Evolutionary conservation across 1,140 invertebrate species (phyloP).

Genomic region (Drosophila bocki): DNA sequence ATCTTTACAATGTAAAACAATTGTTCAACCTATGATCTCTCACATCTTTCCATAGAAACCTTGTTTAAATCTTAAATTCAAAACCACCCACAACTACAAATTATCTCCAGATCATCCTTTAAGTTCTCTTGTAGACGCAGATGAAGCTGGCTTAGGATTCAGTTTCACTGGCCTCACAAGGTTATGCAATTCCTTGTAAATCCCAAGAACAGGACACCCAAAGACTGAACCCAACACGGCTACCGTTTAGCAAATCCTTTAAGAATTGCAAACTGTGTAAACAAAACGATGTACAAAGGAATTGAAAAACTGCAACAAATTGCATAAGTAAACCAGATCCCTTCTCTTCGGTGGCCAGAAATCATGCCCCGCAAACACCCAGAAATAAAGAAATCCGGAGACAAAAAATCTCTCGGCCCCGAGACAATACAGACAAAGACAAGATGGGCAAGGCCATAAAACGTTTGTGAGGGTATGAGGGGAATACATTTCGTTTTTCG

Average conservation of each 20-base stretch:
- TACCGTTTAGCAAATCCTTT: conserved; percentile 52
- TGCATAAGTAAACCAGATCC: conserved; percentile 71
- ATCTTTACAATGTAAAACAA: not conserved
- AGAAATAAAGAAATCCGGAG: conserved; percentile 20
- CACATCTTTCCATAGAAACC: conserved; percentile 7
- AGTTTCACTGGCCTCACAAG: conserved; percentile 18
- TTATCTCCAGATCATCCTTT: conserved; percentile 10
- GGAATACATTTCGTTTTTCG: conserved; percentile 73
- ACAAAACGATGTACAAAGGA: conserved; percentile 38
- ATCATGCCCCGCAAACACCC: conserved; percentile 63
- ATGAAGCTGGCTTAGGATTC: not conserved
- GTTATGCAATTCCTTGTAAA: conserved; percentile 57
- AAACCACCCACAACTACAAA: not conserved
- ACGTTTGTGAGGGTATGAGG: conserved; percentile 51
- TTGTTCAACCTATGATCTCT: not conserved
- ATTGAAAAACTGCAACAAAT: conserved; percentile 71
- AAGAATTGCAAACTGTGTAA: conserved; percentile 39
- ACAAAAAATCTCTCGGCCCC: conserved; percentile 21
- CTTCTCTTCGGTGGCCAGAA: conserved; percentile 54
- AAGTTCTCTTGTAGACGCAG: not conserved
- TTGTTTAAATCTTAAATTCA: not conserved
- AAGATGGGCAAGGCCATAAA: conserved; percentile 63
- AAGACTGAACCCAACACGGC: conserved; percentile 21
- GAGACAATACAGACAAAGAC: conserved; percentile 54
- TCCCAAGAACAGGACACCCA: conserved; percentile 37